phyloP scores from a whole-genome alignment of 2,113 vertebrate species.

The Clarias magur region DNA sequence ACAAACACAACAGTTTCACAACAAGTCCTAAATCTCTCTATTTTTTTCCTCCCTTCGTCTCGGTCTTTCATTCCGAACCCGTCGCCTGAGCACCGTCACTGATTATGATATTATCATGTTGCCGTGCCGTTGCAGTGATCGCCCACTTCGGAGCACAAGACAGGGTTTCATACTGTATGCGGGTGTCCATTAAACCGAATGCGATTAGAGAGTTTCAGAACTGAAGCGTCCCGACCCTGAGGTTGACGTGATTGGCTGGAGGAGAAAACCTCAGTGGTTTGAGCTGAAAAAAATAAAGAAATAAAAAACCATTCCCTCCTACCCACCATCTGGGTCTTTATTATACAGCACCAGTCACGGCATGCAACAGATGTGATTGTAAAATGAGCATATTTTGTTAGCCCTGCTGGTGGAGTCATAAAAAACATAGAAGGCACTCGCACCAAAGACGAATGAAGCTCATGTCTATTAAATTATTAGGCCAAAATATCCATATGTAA shows the following conservation, averaged over 20 bases:
- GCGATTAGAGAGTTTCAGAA: slow-evolving; percentile 8
- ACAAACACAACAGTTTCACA: not conserved
- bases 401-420: not conserved
- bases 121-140: slow-evolving; percentile 23
- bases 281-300: not conserved
- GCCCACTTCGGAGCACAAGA: slow-evolving; percentile 8
- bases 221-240: slow-evolving; percentile 31
- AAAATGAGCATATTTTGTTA: slow-evolving; percentile 19
- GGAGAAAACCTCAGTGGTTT: slow-evolving; percentile 10
- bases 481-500: not conserved
- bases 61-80: not conserved
- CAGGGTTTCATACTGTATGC: slow-evolving; percentile 30
- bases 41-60: not conserved
- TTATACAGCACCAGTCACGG: slow-evolving; percentile 18
- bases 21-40: not conserved
- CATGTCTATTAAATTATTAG: not conserved
- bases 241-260: slow-evolving; percentile 6
- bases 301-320: slow-evolving; percentile 11
- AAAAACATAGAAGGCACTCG: not conserved
- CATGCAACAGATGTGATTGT: slow-evolving; percentile 33
- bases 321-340: slow-evolving; percentile 42
- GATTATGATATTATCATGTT: slow-evolving; percentile 33
- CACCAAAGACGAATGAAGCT: not conserved
- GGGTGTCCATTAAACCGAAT: slow-evolving; percentile 35
- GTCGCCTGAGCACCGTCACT: slow-evolving; percentile 3